Evolutionary conservation across 2,113 vertebrate genomes (phyloP).

Genomic region (Pelusios castaneus): DNA sequence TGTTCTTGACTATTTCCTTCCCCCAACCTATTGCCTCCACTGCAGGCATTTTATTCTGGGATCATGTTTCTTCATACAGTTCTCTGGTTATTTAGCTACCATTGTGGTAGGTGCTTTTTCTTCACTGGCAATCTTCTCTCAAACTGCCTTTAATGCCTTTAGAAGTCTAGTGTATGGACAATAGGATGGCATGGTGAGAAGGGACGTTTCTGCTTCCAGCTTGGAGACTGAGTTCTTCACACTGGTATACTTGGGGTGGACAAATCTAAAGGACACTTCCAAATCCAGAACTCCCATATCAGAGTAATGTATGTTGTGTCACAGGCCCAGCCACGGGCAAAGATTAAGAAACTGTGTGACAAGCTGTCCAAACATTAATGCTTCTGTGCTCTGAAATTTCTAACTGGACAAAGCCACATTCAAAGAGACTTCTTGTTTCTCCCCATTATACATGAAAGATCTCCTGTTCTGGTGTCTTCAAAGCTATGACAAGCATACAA

Average conservation of each 20-base stretch:
- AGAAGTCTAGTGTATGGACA: neutral
- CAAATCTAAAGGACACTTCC: neutral
- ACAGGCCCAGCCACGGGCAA: neutral
- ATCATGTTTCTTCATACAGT: neutral
- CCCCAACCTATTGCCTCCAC: neutral
- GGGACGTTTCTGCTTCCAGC: neutral
- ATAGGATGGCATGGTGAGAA: neutral
- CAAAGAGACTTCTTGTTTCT: neutral
- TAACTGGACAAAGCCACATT: neutral
- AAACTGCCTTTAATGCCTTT: neutral
- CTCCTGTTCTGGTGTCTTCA: neutral
- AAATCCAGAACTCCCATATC: neutral
- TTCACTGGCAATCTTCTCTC: neutral
- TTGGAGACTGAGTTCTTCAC: neutral
- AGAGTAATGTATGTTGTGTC: neutral
- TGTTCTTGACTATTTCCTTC: neutral
- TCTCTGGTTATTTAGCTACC: neutral
- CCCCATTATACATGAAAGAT: neutral
- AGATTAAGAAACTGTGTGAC: neutral
- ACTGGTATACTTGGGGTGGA: neutral
- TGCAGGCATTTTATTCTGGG: neutral
- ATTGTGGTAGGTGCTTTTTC: neutral
- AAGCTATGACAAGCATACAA: neutral
- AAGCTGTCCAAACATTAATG: neutral
- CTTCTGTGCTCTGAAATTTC: constrained; percentile 3